These are phyloP conservation scores for Philypnodon macrostomus DNA, from an alignment of 2,797 vertebrate genomes.

Conservation along the genomic window DNA sequence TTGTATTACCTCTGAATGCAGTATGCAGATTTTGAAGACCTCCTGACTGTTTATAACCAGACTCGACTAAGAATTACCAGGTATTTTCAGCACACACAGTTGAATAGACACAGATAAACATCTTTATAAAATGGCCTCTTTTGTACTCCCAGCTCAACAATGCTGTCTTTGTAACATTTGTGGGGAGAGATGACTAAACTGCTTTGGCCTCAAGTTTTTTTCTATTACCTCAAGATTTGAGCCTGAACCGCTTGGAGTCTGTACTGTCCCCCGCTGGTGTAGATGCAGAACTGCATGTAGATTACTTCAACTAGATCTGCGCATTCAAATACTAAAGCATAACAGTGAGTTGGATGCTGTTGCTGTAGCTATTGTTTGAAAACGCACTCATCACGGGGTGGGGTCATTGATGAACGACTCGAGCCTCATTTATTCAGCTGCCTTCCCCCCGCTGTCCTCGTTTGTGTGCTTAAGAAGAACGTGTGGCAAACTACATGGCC, in stretches of 20 bases:
- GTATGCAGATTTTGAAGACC: too few species aligned
- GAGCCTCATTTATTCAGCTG: slow-evolving; percentile 72
- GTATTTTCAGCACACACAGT: not conserved
- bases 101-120: not conserved
- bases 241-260: slow-evolving; percentile 15
- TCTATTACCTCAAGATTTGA: not conserved
- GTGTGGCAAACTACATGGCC: slow-evolving; percentile 59
- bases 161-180: slow-evolving; percentile 23
- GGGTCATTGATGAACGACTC: slow-evolving; percentile 36
- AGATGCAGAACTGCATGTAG: slow-evolving; percentile 21
- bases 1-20: too few species aligned
- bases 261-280: slow-evolving; percentile 57
- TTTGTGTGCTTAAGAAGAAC: slow-evolving; percentile 57
- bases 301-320: not conserved
- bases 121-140: slow-evolving; percentile 5
- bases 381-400: slow-evolving; percentile 23
- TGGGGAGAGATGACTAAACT: slow-evolving; percentile 10
- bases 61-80: not conserved
- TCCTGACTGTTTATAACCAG: not conserved
- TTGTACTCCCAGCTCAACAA: slow-evolving; percentile 10
- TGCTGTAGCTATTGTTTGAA: slow-evolving; percentile 61
- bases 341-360: slow-evolving; percentile 33
- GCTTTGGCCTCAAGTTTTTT: slow-evolving; percentile 7
- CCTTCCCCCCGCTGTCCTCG: slow-evolving; percentile 45
- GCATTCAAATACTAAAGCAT: slow-evolving; percentile 22